Conservation (phyloP, 2,113 vertebrate genomes). For the Eudorcas thomsonii region DNA sequence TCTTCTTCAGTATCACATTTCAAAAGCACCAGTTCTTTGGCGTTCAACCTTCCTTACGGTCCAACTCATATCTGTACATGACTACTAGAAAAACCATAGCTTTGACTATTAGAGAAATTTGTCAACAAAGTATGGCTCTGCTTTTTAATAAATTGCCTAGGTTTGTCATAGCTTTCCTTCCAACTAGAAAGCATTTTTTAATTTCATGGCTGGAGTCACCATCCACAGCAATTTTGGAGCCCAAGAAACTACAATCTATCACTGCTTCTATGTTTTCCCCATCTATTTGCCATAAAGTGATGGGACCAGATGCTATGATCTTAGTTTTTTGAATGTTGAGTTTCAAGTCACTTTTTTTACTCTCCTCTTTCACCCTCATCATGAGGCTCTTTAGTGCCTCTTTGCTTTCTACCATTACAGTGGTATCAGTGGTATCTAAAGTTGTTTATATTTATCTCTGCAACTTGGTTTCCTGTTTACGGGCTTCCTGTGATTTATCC, state of each 20-base stretch:
- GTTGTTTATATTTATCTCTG: background rate
- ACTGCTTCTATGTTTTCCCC: background rate
- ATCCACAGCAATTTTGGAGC: background rate
- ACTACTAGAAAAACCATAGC: background rate
- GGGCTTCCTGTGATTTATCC: background rate
- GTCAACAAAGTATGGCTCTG: background rate
- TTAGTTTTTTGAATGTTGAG: background rate
- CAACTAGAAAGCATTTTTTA: background rate
- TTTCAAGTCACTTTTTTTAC: background rate
- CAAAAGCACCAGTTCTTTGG: background rate
- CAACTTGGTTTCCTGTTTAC: background rate
- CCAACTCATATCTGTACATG: background rate
- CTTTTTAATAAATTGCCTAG: background rate
- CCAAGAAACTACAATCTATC: background rate
- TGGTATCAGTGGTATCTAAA: background rate
- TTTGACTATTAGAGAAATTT: background rate
- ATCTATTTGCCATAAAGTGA: background rate
- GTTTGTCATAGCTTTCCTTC: background rate
- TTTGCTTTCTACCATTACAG: background rate
- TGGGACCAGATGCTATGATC: background rate
- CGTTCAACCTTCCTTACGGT: background rate
- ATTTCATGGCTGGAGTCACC: background rate
- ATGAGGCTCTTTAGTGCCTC: background rate
- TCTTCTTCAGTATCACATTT: background rate
- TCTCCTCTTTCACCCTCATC: background rate